These are phyloP conservation scores for Agrochola circellaris DNA, from an alignment of 2,888 invertebrate species.

Conservation along the genomic window DNA sequence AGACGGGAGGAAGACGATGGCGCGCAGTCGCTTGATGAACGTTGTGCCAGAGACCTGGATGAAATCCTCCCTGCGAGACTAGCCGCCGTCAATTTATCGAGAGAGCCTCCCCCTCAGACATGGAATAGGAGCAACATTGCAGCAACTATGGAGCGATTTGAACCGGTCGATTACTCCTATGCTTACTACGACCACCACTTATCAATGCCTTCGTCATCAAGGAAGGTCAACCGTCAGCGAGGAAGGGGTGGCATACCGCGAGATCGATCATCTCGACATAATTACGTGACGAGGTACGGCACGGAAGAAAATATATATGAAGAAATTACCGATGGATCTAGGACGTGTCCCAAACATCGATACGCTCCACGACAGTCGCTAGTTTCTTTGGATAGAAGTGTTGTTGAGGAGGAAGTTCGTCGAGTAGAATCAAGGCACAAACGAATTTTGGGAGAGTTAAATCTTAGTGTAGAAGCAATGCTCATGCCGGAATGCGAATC, in stretches of 20 bases:
- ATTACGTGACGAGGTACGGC: slow-evolving; percentile 94
- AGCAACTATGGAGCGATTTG: slow-evolving; percentile 92
- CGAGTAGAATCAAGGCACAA: slow-evolving; percentile 96
- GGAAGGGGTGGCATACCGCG: slow-evolving; percentile 85
- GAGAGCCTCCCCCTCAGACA: slow-evolving; percentile 87
- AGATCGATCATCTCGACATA: slow-evolving; percentile 91
- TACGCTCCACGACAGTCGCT: slow-evolving; percentile 91
- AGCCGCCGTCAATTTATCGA: slow-evolving; percentile 87
- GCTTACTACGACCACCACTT: slow-evolving; percentile 95
- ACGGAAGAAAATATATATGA: slow-evolving; percentile 96
- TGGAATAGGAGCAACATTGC: slow-evolving; percentile 92
- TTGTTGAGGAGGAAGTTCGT: slow-evolving; percentile 96
- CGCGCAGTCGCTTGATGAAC: slow-evolving; percentile 87
- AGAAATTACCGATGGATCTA: slow-evolving; percentile 93
- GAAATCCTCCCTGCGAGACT: slow-evolving; percentile 89
- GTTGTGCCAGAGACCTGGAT: slow-evolving; percentile 88
- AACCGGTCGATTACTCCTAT: slow-evolving; percentile 95
- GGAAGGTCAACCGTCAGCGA: slow-evolving; percentile 85
- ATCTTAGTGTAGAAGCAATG: slow-evolving; percentile 97
- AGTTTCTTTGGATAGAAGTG: slow-evolving; percentile 92
- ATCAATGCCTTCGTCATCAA: slow-evolving; percentile 91
- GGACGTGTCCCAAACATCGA: slow-evolving; percentile 88
- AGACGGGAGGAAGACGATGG: slow-evolving; percentile 86
- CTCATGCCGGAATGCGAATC: slow-evolving; percentile 95
- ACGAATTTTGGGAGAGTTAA: slow-evolving; percentile 95